phyloP scores from a whole-genome alignment of 2,888 invertebrate genomes.

The Eudemis profundana region DNA sequence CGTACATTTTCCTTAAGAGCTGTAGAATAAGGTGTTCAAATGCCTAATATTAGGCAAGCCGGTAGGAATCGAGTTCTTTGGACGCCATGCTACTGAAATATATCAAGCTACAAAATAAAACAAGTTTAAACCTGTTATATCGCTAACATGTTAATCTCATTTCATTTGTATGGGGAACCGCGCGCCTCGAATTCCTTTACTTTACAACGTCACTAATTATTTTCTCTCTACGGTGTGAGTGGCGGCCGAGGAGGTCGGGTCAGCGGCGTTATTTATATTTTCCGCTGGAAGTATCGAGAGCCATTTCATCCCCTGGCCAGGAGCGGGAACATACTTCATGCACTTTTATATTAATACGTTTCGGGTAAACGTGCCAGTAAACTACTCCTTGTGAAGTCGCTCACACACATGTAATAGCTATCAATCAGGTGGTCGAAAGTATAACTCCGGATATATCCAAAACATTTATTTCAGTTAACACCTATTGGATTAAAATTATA shows the following conservation, averaged over 20 bases:
- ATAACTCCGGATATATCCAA: background rate
- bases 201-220: conserved; percentile 16
- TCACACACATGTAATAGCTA: background rate
- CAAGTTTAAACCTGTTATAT: too few relatives aligned
- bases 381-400: background rate
- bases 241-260: conserved; percentile 47
- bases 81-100: too few relatives aligned
- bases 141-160: too few relatives aligned
- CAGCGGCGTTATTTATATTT: conserved; percentile 62
- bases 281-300: conserved; percentile 52
- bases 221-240: conserved; percentile 48
- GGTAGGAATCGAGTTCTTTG: too few relatives aligned
- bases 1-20: too few relatives aligned
- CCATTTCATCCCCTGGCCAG: conserved; percentile 52
- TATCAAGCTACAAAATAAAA: too few relatives aligned
- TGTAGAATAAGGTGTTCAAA: too few relatives aligned
- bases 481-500: too few relatives aligned
- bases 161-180: background rate
- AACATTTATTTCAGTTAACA: too few relatives aligned
- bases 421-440: too few relatives aligned
- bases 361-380: background rate
- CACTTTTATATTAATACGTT: conserved; percentile 26
- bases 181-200: background rate
- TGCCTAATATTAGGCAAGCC: too few relatives aligned
- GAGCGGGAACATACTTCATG: conserved; percentile 38